A percentile compares a stretch with the other conserved stretches of the same genome.
These are phyloP conservation scores for Druceiella hillmani DNA, from an alignment of 2,888 invertebrate genomes.

Conservation along the genomic window DNA sequence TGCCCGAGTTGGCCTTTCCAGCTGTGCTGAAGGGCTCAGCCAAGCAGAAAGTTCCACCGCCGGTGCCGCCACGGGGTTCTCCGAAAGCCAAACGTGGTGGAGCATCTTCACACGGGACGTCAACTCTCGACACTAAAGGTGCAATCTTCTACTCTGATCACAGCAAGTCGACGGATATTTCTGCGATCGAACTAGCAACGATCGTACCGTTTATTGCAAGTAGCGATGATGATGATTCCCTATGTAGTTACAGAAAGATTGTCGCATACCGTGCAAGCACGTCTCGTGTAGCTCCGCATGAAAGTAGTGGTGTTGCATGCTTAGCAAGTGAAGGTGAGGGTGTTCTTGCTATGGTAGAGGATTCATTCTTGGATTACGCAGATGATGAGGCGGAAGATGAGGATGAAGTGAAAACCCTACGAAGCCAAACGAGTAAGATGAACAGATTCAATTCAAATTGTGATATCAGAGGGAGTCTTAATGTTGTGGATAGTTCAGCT, in stretches of 20 bases:
- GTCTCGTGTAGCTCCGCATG: conserved; percentile 2
- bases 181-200: conserved; percentile 38
- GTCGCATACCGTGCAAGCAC: background rate
- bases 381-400: no score
- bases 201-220: conserved; percentile 41
- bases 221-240: conserved; percentile 44
- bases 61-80: conserved; percentile 81
- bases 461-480: no score
- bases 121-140: conserved; percentile 45
- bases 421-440: no score
- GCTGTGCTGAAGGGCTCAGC: conserved; percentile 68
- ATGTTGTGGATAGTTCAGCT: no score
- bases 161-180: conserved; percentile 33
- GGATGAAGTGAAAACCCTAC: no score
- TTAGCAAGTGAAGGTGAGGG: no score
- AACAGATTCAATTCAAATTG: no score
- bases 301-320: conserved; percentile 8
- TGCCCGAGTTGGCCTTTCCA: conserved; percentile 61
- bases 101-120: conserved; percentile 35
- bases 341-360: no score
- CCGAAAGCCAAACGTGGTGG: conserved; percentile 59
- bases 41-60: conserved; percentile 79
- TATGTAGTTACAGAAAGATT: conserved; percentile 30
- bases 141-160: conserved; percentile 42
- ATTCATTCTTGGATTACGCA: conserved; percentile 38